Base-by-base conservation (phyloP, 2,888 invertebrate species). In the Eupithecia exiguata region DNA sequence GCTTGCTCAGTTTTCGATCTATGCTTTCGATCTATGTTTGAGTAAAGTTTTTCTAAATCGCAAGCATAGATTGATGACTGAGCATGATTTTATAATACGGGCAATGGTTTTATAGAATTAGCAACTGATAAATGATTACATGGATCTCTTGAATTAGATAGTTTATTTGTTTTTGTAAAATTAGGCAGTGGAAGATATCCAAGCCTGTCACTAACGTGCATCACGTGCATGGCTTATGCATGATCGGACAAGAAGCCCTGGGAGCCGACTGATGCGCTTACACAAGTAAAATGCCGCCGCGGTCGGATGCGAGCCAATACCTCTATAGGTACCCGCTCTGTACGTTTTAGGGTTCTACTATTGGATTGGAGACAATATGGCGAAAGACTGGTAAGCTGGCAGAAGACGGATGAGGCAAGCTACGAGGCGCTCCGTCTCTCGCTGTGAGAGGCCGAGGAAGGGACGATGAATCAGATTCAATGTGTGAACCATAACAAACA, bases 251-350 rank as follows among this genome's bases (percentile, higher is more conserved):
- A 46, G 1, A 18, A 46, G 40, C n/a, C 49, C 49, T 49, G 49
- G 49, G 9, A 49, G 7, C n/a, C n/a, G n/a, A 49, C 49, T 49
- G 49, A 49, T n/a, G 49, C 21, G 12, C 21, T 21, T 53, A 43
- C 43, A 69, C 43, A 43, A 69, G 40, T 46, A 77, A 78, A 76
- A 80, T 78, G 78, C 74, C 70, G 1, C 6, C 21, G 68, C 80
- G 53, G 53, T 12, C 75, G 80, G 81, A 80, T 78, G 75, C 49
- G 62, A 71, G 43, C 74, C 69, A 76, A 80, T 79, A 77, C 72
- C 76, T 49, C 18, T 18, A 5, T 46, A 18, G 18, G n/a, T n/a
- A 49, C 7, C 72, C 68, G 69, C 72, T 68, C 67, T 76, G 71
- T 75, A 65, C 46, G 67, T 58, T 69, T 74, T 71, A 65, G 71